Evolutionary conservation across 2,797 vertebrate genomes (phyloP), one percentile per base, ranked within the genome.

Genomic region (Crocodylus rhombifer): DNA sequence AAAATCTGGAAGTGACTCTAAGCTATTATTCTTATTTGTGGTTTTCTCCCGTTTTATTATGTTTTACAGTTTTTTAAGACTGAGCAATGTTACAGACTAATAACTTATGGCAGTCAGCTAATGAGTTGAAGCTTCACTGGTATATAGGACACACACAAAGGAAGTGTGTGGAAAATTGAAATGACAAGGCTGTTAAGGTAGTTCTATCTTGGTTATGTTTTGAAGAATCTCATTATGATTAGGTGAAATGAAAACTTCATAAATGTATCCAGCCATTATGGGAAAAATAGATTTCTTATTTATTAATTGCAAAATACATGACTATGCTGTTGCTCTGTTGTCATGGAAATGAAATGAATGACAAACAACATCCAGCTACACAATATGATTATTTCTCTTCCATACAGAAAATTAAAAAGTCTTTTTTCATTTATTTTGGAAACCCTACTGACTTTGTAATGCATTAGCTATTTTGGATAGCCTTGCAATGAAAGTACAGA

Each of bases 121-220:
- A 96, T 96, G 91, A 97, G 75, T 95, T 95, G 84, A 95, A 95
- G 94, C 84, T 94, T 95, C 77, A 63, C 78, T 74, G 77, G 94
- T 65, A 86, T 33, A 88, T 75, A 89, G 93, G 74, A 81, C 65
- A 82, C 30, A 87, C 67, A 91, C 82, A 94, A 96, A 88, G 71
- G 58, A 94, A 97, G 92, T 64, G 80, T 67, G 92, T 96, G 94
- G 96, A 96, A 97, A 97, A 97, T 95, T 21, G 20, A 97, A 96
- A 97, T 94, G 89, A 88, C 92, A 95, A 91, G 90, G 88, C 92
- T 97, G 77, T 96, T 95, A 96, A 96, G 80, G 93, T 95, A 95
- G 86, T 91, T 92, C 69, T 90, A 3, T 89, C 91, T 84, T 91
- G 30, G 56, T 33, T 93, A 64, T 83, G 28, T 89, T 89, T 92